Conservation (phyloP, 2,888 invertebrate genomes). For the Meghimatium bilineatum region DNA sequence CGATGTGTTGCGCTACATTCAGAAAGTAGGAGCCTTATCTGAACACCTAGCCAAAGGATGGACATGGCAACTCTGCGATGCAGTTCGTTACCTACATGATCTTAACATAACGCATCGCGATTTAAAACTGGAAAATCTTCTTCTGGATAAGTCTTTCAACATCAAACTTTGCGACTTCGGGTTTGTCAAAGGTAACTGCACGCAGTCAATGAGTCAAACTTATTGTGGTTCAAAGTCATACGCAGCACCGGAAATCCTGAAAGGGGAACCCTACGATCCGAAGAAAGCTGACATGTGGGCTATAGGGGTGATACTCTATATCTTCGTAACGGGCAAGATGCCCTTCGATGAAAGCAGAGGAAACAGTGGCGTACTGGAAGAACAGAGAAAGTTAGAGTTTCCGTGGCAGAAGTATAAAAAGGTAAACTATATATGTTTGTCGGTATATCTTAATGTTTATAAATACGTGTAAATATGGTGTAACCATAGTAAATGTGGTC, state of each 20-base stretch:
- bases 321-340: conserved; percentile 78
- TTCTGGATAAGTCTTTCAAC: conserved; percentile 77
- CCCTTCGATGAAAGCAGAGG: conserved; percentile 78
- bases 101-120: conserved; percentile 79
- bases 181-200: conserved; percentile 74
- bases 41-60: conserved; percentile 74
- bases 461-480: no score
- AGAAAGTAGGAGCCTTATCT: conserved; percentile 76
- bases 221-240: conserved; percentile 80
- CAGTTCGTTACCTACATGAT: conserved; percentile 77
- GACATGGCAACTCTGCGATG: conserved; percentile 75
- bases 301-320: conserved; percentile 78
- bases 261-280: conserved; percentile 78
- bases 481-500: no score
- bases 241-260: conserved; percentile 78
- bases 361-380: conserved; percentile 72
- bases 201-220: conserved; percentile 76
- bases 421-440: conserved; percentile 52
- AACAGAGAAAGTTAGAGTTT: conserved; percentile 71
- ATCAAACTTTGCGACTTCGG: conserved; percentile 79
- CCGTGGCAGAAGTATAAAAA: conserved; percentile 72
- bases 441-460: no score
- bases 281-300: conserved; percentile 79
- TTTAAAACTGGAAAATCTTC: conserved; percentile 79
- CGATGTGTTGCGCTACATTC: conserved; percentile 78